These are phyloP conservation scores for Andrena fulva DNA, from an alignment of 2,888 invertebrate species.

Conservation along the genomic window DNA sequence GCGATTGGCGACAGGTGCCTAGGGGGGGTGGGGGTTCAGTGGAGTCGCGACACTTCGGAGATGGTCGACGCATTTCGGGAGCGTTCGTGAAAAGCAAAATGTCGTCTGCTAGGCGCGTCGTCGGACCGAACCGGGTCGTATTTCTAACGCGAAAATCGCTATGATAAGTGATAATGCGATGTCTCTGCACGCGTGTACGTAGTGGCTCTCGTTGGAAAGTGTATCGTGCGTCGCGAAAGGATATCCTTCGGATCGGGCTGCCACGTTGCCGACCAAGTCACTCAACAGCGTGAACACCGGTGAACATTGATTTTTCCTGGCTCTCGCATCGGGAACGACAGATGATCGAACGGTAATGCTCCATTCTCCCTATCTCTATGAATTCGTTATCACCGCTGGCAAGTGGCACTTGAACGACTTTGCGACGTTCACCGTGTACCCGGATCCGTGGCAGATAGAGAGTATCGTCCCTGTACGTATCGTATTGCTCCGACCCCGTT, in stretches of 20 bases:
- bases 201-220: slow-evolving; percentile 48
- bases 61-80: slow-evolving; percentile 59
- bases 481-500: not conserved
- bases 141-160: slow-evolving; percentile 78
- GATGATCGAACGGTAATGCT: slow-evolving; percentile 74
- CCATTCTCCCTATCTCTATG: slow-evolving; percentile 64
- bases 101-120: slow-evolving; percentile 83
- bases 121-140: slow-evolving; percentile 79
- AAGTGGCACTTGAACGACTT: slow-evolving; percentile 11
- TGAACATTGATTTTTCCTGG: slow-evolving; percentile 81
- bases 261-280: slow-evolving; percentile 32
- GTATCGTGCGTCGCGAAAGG: slow-evolving; percentile 17
- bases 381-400: not conserved
- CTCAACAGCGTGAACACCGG: slow-evolving; percentile 46
- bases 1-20: slow-evolving; percentile 15
- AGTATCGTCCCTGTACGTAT: not conserved
- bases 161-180: slow-evolving; percentile 73
- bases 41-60: slow-evolving; percentile 45
- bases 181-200: slow-evolving; percentile 50
- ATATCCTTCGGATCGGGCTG: slow-evolving; percentile 30
- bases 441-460: not conserved
- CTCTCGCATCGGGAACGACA: slow-evolving; percentile 66
- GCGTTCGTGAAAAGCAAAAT: slow-evolving; percentile 77
- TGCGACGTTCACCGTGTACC: not conserved
- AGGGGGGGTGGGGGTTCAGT: not conserved